Conservation (phyloP, 1,140 invertebrate genomes). For the Coptotermes formosanus region DNA sequence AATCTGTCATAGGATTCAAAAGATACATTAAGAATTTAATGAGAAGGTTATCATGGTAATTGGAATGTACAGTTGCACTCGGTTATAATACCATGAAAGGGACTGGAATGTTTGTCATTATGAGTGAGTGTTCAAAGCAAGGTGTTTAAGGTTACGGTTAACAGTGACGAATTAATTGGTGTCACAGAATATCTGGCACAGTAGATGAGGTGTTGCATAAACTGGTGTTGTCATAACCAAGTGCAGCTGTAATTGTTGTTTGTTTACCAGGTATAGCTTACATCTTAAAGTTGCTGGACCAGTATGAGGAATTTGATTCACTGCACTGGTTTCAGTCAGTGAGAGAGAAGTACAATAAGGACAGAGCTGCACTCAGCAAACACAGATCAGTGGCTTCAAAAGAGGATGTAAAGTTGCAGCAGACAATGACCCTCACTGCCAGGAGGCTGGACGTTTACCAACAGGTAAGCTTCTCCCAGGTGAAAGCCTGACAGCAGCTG, state of each 20-base stretch:
- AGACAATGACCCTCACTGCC: constrained; percentile 89
- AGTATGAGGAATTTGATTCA: constrained; percentile 81
- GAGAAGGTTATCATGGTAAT: too few species aligned
- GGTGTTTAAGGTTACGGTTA: too few species aligned
- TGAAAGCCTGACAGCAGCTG: too few species aligned
- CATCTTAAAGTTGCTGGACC: constrained; percentile 62
- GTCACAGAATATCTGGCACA: too few species aligned
- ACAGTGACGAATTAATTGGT: too few species aligned
- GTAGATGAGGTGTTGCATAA: too few species aligned
- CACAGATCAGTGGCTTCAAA: constrained; percentile 52
- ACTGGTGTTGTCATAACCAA: not conserved
- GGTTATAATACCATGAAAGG: too few species aligned
- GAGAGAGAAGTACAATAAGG: constrained; percentile 66
- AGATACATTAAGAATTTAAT: too few species aligned
- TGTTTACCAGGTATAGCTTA: constrained; percentile 63
- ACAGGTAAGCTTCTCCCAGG: constrained; percentile 48
- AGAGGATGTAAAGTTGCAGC: constrained; percentile 83
- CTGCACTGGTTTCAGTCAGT: constrained; percentile 96
- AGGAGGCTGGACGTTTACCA: constrained; percentile 79
- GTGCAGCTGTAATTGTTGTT: not conserved
- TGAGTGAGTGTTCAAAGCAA: too few species aligned
- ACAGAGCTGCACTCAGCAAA: constrained; percentile 58
- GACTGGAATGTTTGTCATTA: too few species aligned
- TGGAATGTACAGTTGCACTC: too few species aligned
- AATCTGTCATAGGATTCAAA: too few species aligned